Conservation (phyloP, 64 coral and sea anemone species). For the Montipora capricornis region DNA sequence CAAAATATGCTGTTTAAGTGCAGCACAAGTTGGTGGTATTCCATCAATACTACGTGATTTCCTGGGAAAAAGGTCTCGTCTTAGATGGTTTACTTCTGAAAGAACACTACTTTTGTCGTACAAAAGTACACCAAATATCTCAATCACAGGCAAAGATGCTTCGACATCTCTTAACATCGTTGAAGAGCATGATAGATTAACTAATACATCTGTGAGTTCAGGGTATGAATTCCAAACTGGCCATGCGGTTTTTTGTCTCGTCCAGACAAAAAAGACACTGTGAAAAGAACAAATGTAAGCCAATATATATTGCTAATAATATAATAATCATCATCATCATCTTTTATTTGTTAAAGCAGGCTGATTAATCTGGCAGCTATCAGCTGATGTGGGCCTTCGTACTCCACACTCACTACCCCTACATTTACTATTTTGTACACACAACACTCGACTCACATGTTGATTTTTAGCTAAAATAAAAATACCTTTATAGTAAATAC, state of each 20-base stretch:
- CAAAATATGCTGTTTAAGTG: slow-evolving; percentile 43
- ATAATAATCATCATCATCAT: neutral
- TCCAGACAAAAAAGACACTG: slow-evolving; percentile 33
- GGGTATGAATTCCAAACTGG: slow-evolving; percentile 6
- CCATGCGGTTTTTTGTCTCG: slow-evolving; percentile 14
- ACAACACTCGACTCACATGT: neutral
- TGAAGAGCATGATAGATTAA: neutral
- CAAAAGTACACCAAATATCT: too few species aligned
- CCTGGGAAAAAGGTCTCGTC: slow-evolving; percentile 9
- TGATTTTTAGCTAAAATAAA: neutral
- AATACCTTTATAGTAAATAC: neutral
- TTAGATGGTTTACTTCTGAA: slow-evolving; percentile 16
- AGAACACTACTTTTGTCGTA: neutral
- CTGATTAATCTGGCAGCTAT: too few species aligned
- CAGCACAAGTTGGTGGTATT: slow-evolving; percentile 21
- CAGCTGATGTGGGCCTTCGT: neutral
- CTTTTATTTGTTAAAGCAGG: too few species aligned
- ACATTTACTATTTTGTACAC: neutral
- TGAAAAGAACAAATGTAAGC: slow-evolving; percentile 13
- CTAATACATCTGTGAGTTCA: slow-evolving; percentile 12
- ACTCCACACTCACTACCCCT: neutral
- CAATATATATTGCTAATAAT: neutral
- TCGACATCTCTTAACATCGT: too few species aligned
- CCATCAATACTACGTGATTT: slow-evolving; percentile 23
- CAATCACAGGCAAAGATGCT: too few species aligned